Percentiles rank a stretch among this genome's conserved stretches.
Evolutionary conservation across 2,113 vertebrate species (phyloP).

Genomic region (Oriolus oriolus): DNA sequence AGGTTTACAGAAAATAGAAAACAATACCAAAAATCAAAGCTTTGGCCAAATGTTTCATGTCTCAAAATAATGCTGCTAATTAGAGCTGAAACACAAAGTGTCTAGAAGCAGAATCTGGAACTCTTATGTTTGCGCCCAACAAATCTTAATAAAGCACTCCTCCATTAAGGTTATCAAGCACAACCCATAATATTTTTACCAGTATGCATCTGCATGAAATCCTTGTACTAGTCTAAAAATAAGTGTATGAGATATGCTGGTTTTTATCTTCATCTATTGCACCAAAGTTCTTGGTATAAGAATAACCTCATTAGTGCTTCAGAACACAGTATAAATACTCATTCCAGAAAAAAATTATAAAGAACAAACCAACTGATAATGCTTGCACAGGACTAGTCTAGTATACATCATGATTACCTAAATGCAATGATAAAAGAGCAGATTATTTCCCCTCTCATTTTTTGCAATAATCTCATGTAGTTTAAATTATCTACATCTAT

Average conservation of each 20-base stretch:
- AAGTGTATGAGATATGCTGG: background rate
- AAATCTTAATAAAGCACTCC: background rate
- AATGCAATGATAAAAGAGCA: background rate
- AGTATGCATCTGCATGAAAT: background rate
- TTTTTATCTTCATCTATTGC: background rate
- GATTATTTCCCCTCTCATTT: background rate
- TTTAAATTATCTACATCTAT: slow-evolving; percentile 46
- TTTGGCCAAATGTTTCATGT: background rate
- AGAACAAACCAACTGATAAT: background rate
- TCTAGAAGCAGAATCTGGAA: background rate
- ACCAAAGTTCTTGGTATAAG: background rate
- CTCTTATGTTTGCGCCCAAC: background rate
- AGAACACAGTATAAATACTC: background rate
- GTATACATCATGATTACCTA: background rate
- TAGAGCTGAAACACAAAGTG: background rate
- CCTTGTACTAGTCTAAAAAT: background rate
- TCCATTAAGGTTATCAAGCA: background rate
- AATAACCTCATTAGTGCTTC: background rate
- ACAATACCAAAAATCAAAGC: background rate
- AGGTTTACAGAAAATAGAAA: background rate
- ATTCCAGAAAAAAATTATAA: background rate
- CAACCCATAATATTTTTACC: background rate
- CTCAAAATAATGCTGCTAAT: background rate
- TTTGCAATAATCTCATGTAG: background rate
- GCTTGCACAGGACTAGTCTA: background rate